Evolutionary conservation across 2,797 vertebrate genomes (phyloP).

Genomic region (Phrynocephalus vlangalii): DNA sequence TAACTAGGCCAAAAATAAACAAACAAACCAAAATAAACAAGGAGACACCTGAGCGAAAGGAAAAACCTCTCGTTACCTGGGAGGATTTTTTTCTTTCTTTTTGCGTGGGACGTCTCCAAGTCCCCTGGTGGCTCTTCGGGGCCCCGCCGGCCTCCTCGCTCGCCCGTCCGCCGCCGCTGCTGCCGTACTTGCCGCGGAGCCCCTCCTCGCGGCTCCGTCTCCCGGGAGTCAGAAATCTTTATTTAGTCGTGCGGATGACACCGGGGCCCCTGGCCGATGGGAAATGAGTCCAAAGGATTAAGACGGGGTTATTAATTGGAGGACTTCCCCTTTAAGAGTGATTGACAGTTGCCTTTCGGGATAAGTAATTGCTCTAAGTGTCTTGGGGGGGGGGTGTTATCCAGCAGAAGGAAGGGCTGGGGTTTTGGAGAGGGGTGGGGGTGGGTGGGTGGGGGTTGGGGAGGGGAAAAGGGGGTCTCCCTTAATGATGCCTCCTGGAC

Average conservation of each 20-base stretch:
- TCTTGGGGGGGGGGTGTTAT: slow-evolving; percentile 73
- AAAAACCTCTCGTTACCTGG: too few relatives aligned
- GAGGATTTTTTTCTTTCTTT: too few relatives aligned
- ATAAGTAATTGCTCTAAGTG: slow-evolving; percentile 88
- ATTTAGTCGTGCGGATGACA: slow-evolving; percentile 80
- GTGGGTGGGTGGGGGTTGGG: slow-evolving; percentile 43
- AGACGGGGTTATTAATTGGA: slow-evolving; percentile 88
- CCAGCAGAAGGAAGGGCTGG: slow-evolving; percentile 67
- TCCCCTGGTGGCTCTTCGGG: slow-evolving; percentile 60
- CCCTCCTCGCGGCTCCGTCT: slow-evolving; percentile 57
- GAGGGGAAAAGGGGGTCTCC: slow-evolving; percentile 43
- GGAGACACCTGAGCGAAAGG: too few relatives aligned
- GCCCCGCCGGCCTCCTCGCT: slow-evolving; percentile 63
- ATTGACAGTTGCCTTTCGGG: slow-evolving; percentile 88
- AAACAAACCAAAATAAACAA: too few relatives aligned
- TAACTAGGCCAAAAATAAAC: too few relatives aligned
- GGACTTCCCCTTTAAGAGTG: slow-evolving; percentile 91
- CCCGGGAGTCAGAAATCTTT: slow-evolving; percentile 69
- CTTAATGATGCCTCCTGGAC: slow-evolving; percentile 72
- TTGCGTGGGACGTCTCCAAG: not conserved
- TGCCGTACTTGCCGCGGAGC: slow-evolving; percentile 75
- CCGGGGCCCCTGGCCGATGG: slow-evolving; percentile 78
- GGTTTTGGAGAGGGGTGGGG: not conserved
- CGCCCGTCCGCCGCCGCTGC: slow-evolving; percentile 36
- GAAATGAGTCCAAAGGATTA: slow-evolving; percentile 88